These are phyloP conservation scores for Oxyruncus cristatus DNA, from an alignment of 2,113 vertebrate species.

Conservation along the genomic window DNA sequence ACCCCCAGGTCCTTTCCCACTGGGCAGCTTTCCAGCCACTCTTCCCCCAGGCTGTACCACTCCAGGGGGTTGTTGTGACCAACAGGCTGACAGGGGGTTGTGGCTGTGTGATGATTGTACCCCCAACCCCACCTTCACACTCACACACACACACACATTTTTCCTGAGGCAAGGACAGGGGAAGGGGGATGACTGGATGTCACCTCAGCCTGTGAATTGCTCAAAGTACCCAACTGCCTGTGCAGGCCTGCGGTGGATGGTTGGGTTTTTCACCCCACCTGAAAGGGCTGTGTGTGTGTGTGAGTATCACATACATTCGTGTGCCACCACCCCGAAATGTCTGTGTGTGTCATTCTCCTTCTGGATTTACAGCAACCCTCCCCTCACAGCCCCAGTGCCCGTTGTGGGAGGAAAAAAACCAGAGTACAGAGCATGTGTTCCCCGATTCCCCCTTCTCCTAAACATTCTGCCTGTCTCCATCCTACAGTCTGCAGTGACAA, in stretches of 20 bases:
- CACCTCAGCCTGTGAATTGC: not conserved
- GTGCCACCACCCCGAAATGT: not conserved
- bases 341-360: not conserved
- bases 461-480: not conserved
- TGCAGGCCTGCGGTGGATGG: not conserved
- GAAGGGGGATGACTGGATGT: not conserved
- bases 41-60: not conserved
- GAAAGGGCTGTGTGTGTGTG: not conserved
- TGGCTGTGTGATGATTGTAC: not conserved
- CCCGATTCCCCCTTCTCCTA: not conserved
- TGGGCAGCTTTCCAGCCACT: not conserved
- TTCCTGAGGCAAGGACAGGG: no score
- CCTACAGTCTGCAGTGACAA: not conserved
- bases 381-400: not conserved
- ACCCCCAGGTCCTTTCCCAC: not conserved
- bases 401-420: rapidly evolving
- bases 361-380: not conserved
- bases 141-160: not conserved
- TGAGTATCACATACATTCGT: not conserved
- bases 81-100: not conserved
- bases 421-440: not conserved
- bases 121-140: not conserved
- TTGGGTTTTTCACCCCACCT: not conserved
- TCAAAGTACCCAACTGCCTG: not conserved
- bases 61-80: not conserved